Evolutionary conservation across 2,797 vertebrate species (phyloP), one percentile per base, ranked within the genome.

Genomic region (Cynopterus sphinx): DNA sequence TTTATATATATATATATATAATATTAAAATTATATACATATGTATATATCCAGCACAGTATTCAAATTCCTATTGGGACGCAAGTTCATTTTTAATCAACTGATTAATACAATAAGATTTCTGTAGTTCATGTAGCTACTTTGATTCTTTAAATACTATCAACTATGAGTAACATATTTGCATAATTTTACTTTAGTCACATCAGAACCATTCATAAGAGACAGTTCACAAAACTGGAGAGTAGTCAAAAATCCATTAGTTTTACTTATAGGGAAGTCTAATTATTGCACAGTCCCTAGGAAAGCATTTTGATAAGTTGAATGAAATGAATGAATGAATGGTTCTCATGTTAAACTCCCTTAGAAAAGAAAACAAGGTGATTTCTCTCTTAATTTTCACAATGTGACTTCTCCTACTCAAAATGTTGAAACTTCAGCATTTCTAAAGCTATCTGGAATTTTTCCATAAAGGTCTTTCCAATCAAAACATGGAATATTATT

Each of bases 121-220:
- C 63, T 92, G 57, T 65, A 79, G 21, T 70, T 78, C 67, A 53
- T 73, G 63, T 55, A 55, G 36, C 24, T 68, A 74, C 33, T 36
- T 33, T 63, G 28, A 91, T 83, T 90, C 67, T 85, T 95, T 65
- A 28, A 87, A 81, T 95, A 87, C 33, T 87, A 59, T 93, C 49
- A 82, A 12, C 49, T 78, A n/a, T 91, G 49, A 82, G 28, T 79
- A 92, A n/a, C 21, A 79, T 13, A 90, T 26, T 71, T 36, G 26
- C 10, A 53, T 67, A 91, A 92, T 92, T 81, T 95, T 88, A 75
- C 51, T 79, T 22, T 31, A 85, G 71, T 67, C 31, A 6, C 53
- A 85, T 43, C n/a, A 61, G 2, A 88, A 9, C 31, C 73, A 82
- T 91, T 94, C 46, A 61, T 82, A 94, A 67, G 39, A 85, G 87